Conservation (phyloP, 2,888 invertebrate genomes). For the Eupithecia pulchellata region DNA sequence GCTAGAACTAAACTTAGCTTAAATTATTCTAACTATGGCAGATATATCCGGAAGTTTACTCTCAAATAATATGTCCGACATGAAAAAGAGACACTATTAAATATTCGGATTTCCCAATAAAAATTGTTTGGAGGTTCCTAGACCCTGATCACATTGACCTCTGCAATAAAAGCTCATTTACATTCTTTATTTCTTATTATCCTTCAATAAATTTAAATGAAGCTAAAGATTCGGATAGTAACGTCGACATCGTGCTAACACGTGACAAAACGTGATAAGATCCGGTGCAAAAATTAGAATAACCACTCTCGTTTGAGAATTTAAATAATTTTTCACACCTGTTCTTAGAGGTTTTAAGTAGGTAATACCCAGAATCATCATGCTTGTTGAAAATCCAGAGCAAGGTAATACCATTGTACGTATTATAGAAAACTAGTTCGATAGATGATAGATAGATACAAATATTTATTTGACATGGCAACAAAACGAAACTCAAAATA, state of each 20-base stretch:
- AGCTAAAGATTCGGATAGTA: background rate
- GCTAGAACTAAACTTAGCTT: background rate
- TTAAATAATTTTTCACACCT: background rate
- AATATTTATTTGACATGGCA: too few species aligned
- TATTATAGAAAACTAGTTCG: background rate
- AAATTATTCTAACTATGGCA: background rate
- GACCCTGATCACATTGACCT: slow-evolving; percentile 3
- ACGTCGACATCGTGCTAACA: background rate
- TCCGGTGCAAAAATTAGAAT: background rate
- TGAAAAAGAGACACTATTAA: background rate
- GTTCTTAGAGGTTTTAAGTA: background rate
- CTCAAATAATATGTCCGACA: background rate
- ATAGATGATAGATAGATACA: too few species aligned
- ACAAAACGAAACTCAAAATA: too few species aligned
- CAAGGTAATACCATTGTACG: background rate
- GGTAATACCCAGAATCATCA: background rate
- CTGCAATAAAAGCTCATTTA: background rate
- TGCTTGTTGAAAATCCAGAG: background rate
- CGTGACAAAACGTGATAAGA: background rate
- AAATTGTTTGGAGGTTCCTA: background rate
- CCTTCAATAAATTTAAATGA: background rate
- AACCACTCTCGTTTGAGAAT: background rate
- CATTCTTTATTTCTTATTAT: background rate
- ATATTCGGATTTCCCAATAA: background rate
- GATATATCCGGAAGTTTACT: background rate